Evolutionary conservation across 1,140 invertebrate genomes (phyloP).

Genomic region (Brachionus asplanchnoidis): DNA sequence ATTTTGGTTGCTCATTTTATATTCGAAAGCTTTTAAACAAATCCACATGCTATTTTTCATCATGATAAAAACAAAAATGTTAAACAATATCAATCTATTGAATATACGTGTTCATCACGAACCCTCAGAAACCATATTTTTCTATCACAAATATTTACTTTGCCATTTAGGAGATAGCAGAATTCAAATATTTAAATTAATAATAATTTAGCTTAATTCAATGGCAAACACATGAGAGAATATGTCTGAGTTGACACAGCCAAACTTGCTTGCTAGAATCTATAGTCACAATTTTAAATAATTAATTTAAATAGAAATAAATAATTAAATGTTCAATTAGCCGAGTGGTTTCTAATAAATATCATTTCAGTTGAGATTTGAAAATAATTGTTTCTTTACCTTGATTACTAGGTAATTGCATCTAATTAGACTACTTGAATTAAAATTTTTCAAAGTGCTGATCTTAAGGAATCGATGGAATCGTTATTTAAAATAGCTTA

Average conservation of each 20-base stretch:
- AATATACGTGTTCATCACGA: neutral
- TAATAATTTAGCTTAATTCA: neutral
- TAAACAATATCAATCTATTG: neutral
- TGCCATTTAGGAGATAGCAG: neutral
- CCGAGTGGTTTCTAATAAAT: neutral
- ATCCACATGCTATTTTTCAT: conserved; percentile 1
- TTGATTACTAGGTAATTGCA: neutral
- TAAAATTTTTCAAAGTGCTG: neutral
- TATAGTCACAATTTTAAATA: neutral
- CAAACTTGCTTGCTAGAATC: neutral
- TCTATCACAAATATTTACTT: neutral
- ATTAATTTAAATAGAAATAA: neutral
- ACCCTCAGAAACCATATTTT: neutral
- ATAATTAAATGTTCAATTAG: neutral
- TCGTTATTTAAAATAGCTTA: neutral
- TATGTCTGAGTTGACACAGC: neutral
- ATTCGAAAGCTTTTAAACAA: conserved; percentile 2
- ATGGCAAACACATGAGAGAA: neutral
- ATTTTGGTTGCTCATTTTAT: neutral
- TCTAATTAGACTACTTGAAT: neutral
- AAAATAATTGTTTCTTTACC: neutral
- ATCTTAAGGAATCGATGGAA: neutral
- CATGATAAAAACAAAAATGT: neutral
- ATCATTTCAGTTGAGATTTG: neutral
- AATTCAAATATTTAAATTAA: neutral